Evolutionary conservation across 1,140 invertebrate genomes (phyloP), one percentile per base, ranked within the genome.

Genomic region (Drosophila mojavensis): DNA sequence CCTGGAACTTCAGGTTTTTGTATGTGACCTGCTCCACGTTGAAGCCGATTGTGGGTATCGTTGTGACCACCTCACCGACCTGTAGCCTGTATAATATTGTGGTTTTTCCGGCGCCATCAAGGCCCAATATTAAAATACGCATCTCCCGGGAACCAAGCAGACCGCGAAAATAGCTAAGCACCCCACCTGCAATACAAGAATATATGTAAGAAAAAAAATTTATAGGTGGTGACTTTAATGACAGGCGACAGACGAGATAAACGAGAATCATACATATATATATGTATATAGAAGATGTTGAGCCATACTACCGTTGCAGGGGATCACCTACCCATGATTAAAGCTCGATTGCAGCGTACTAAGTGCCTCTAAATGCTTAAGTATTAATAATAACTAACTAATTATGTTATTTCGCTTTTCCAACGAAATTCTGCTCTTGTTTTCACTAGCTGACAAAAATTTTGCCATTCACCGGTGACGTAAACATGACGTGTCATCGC

Each of bases 61-160:
- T 99, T n/a, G 98, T 99, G 1, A 99, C 98, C 53, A 99, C 98
- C 94, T 99, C 98, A 20, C 99, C 99, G 69, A 99, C 99, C 95
- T 99, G 98, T 84, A 99, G 94, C 93, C 97, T 96, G 93, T 99
- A 99, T 47, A 99, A 94, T 93, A 99, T 99, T 58, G 99, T 99
- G 7, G 99, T 99, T 95, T 99, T 99, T 74, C 98, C 98, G 92
- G 98, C 97, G 62, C 98, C 98, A 93, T 99, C 99, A 63, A 99
- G 94, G 10, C 99, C 99, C 41, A 99, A 94, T 91, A 99, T 99
- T 70, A 99, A 93, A 92, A 99, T 99, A 90, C 99, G 94, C 96
- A 99, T 98, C 94, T 99, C 98, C 79, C 97, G 95, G 70, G 96
- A 97, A 26, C 98, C 98, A 86, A 99, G 94, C 73, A 99, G 94